These are phyloP conservation scores for Caenorhabditis briggsae DNA, from an alignment of 1,140 invertebrate species.

Conservation along the genomic window DNA sequence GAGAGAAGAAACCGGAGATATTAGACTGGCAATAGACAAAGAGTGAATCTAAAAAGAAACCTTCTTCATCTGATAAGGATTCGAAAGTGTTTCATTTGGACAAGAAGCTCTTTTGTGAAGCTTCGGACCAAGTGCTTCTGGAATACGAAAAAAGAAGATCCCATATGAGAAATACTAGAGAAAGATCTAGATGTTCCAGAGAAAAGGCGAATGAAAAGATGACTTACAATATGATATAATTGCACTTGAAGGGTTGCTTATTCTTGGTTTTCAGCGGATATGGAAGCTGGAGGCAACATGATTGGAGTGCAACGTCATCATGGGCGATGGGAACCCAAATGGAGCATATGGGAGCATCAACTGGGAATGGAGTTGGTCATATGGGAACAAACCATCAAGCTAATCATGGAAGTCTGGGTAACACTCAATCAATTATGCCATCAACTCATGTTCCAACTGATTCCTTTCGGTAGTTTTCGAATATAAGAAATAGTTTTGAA, in stretches of 20 bases:
- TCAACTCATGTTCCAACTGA: not conserved
- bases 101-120: conserved; percentile 51
- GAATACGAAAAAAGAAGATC: conserved; percentile 40
- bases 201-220: not conserved
- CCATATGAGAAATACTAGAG: not conserved
- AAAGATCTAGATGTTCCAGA: not conserved
- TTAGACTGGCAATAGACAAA: not conserved
- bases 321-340: conserved; percentile 41
- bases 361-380: not conserved
- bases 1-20: not conserved
- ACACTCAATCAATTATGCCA: conserved; percentile 7
- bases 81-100: conserved; percentile 48
- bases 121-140: conserved; percentile 47
- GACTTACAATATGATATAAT: conserved; percentile 47
- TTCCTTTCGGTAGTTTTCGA: not conserved
- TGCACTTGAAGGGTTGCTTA: conserved; percentile 51
- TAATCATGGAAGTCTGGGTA: not conserved
- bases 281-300: conserved; percentile 17
- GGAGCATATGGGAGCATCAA: not conserved
- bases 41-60: not conserved
- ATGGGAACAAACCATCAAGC: not conserved
- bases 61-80: conserved; percentile 20
- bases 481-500: not conserved
- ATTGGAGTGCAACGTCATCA: conserved; percentile 47
- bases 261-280: not conserved